Evolutionary conservation across 2,113 vertebrate genomes (phyloP).

Genomic region (Onychostoma macrolepis): DNA sequence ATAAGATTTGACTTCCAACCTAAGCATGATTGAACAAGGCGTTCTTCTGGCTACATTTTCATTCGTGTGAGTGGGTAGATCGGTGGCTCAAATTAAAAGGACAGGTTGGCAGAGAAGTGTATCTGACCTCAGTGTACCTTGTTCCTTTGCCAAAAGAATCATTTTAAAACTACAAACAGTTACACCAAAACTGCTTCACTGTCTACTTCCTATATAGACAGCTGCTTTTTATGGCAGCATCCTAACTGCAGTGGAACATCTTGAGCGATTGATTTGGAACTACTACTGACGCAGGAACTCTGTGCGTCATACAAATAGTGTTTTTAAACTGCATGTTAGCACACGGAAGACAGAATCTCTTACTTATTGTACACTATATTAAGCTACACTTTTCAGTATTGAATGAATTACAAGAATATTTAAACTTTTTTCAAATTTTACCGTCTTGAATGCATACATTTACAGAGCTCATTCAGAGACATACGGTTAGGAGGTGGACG

Average conservation of each 20-base stretch:
- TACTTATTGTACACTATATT: neutral
- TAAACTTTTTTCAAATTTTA: neutral
- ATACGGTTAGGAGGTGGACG: neutral
- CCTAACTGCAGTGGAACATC: slow-evolving; percentile 6
- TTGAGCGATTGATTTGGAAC: neutral
- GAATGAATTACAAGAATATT: neutral
- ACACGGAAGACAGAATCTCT: neutral
- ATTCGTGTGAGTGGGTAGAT: neutral
- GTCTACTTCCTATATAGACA: neutral
- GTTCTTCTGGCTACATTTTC: neutral
- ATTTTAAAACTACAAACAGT: neutral
- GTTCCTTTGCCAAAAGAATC: neutral
- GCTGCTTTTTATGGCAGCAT: neutral
- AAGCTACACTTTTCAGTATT: neutral
- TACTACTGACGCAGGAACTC: neutral
- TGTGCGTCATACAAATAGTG: neutral
- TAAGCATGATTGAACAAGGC: slow-evolving; percentile 7
- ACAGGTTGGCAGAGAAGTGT: neutral
- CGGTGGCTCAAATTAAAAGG: slow-evolving; percentile 16
- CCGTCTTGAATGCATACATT: neutral
- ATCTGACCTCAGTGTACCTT: neutral
- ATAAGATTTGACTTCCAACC: neutral
- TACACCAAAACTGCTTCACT: neutral
- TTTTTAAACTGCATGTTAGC: neutral
- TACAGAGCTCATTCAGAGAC: neutral